phyloP scores from a whole-genome alignment of 1,140 invertebrate genomes.

The Bombus sylvicola region DNA sequence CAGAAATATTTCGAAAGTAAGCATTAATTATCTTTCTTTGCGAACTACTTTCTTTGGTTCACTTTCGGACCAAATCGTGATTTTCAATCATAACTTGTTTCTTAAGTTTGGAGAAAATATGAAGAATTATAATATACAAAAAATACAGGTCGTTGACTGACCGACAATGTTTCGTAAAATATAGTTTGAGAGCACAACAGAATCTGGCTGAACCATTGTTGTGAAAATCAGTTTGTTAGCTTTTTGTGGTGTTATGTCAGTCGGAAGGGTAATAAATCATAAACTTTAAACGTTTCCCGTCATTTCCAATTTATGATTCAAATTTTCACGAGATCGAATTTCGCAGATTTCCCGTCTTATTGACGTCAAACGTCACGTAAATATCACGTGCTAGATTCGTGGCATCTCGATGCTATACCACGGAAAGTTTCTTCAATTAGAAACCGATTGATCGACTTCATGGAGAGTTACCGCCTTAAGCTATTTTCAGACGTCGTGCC shows the following conservation, averaged over 20 bases:
- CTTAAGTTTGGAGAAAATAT: no score
- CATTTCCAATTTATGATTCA: not conserved
- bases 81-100: no score
- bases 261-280: no score
- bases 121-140: not conserved
- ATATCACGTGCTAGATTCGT: conserved; percentile 28
- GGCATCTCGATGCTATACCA: not conserved
- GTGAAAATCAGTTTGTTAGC: not conserved
- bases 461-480: conserved; percentile 14
- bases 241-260: not conserved
- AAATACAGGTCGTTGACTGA: not conserved
- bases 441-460: conserved; percentile 32
- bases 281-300: not conserved
- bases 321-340: conserved; percentile 12
- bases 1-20: no score
- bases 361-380: conserved; percentile 27
- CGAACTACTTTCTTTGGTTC: no score
- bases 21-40: no score
- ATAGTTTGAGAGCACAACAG: not conserved
- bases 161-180: not conserved
- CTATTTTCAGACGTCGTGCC: conserved; percentile 26
- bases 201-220: not conserved
- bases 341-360: not conserved
- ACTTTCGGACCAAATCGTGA: no score
- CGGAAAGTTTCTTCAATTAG: conserved; percentile 44